Percentiles rank a stretch among this genome's conserved stretches.
These are phyloP conservation scores for Ivindomyrus marchei DNA, from an alignment of 2,113 vertebrate genomes.

Conservation along the genomic window DNA sequence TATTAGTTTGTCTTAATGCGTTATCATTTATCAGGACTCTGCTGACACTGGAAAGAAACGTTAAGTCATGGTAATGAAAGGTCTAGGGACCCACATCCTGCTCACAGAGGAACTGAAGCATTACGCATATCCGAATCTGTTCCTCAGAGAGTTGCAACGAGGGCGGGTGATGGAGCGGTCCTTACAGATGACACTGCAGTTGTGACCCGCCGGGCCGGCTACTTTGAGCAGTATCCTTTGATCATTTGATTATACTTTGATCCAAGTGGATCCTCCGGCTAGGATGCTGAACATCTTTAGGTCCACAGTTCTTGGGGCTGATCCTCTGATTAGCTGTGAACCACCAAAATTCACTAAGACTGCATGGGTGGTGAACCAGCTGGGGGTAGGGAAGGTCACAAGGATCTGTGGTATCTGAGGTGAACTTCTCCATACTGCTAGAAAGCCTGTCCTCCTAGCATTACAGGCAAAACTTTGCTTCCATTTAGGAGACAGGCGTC, in stretches of 20 bases:
- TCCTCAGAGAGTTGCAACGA: not conserved
- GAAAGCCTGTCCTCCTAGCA: no score
- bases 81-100: not conserved
- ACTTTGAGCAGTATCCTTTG: not conserved
- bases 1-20: not conserved
- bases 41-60: not conserved
- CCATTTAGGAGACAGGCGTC: no score
- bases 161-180: not conserved
- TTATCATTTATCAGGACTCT: not conserved
- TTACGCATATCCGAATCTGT: not conserved
- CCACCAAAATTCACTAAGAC: not conserved
- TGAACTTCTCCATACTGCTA: not conserved
- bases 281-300: not conserved
- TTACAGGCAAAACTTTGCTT: no score
- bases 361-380: not conserved
- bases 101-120: not conserved
- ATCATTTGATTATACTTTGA: not conserved
- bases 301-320: not conserved
- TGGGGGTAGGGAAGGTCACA: not conserved
- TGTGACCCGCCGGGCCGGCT: not conserved
- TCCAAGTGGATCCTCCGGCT: not conserved
- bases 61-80: not conserved
- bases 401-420: not conserved
- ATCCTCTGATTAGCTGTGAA: not conserved
- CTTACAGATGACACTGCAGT: not conserved